Conservation (phyloP, 1,140 invertebrate genomes). For the Pseudomyrmex pallidus region DNA sequence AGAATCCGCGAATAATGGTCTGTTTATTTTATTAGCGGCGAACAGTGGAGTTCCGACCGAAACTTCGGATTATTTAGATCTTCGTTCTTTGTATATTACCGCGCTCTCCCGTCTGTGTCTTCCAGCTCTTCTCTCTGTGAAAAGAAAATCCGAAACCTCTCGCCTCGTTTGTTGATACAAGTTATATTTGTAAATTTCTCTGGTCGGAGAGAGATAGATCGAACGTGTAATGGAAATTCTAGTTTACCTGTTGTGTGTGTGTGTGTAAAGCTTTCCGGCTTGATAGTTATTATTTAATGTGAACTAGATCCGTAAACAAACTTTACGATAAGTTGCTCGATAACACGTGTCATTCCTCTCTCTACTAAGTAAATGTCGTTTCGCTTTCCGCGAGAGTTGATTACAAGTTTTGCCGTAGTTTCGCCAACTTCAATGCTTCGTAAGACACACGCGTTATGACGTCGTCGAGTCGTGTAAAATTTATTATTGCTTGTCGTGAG, state of each 20-base stretch:
- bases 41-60: constrained; percentile 52
- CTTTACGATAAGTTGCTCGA: background rate
- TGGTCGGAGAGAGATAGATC: no score
- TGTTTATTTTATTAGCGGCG: constrained; percentile 82
- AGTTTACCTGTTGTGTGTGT: background rate
- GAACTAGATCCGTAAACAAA: constrained; percentile 13
- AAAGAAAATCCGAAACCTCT: no score
- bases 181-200: no score
- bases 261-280: background rate
- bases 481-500: background rate
- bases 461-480: background rate
- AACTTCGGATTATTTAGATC: constrained; percentile 43
- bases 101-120: background rate
- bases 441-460: background rate
- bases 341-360: constrained; percentile 1
- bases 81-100: background rate
- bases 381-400: background rate
- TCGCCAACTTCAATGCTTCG: constrained; percentile 14
- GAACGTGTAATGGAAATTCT: no score
- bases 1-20: constrained; percentile 74
- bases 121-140: background rate
- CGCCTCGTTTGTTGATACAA: no score
- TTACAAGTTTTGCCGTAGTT: constrained; percentile 5
- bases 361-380: background rate
- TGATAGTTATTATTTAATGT: background rate